A percentile compares a stretch with the other conserved stretches of the same genome.
phyloP scores from a whole-genome alignment of 2,113 vertebrate species.

The Ptychochromis oligacanthus region DNA sequence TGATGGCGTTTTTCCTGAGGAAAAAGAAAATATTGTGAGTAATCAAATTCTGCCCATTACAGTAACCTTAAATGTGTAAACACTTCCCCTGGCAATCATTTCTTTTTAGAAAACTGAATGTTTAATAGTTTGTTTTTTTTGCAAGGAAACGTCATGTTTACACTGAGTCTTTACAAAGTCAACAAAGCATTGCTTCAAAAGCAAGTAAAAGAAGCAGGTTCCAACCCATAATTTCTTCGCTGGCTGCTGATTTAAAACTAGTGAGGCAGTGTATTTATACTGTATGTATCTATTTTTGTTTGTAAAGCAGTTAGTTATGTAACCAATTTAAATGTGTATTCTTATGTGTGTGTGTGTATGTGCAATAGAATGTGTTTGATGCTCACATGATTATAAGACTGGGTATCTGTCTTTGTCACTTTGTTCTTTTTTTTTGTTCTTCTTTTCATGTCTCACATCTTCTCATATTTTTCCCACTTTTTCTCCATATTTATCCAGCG shows the following conservation, averaged over 20 bases:
- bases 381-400: conserved; percentile 24
- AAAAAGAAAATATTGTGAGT: neutral
- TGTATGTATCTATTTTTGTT: conserved; percentile 23
- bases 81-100: neutral
- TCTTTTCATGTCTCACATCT: neutral
- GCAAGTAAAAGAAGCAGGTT: neutral
- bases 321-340: conserved; percentile 27
- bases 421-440: neutral
- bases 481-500: neutral
- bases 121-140: neutral
- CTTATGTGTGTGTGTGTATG: neutral
- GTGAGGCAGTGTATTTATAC: neutral
- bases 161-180: neutral
- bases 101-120: neutral
- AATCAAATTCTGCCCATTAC: neutral
- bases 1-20: neutral
- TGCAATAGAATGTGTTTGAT: conserved; percentile 19
- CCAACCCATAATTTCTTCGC: neutral
- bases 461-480: neutral
- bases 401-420: neutral
- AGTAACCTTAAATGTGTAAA: neutral
- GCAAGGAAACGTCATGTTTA: neutral
- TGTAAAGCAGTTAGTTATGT: conserved; percentile 34
- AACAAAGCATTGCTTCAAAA: neutral
- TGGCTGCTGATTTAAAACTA: conserved; percentile 2